Evolutionary conservation across 2,888 invertebrate genomes (phyloP), one percentile per base, ranked within the genome.

Genomic region (Stomorhina lunata): DNA sequence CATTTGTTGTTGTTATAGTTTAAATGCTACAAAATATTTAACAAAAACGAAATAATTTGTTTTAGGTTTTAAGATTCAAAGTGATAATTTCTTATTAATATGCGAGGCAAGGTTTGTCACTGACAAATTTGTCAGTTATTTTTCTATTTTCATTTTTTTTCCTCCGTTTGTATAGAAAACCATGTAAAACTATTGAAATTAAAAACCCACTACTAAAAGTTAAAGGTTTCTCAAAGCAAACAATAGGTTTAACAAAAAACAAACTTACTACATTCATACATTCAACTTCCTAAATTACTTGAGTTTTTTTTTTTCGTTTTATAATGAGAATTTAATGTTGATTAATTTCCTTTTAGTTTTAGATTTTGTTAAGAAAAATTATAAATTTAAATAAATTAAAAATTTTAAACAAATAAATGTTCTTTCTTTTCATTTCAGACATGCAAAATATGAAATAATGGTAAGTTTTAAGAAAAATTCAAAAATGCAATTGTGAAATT

Each of bases 321-420:
- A 27, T 76, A 81, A 76, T 76, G 80, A 61, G 73, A 68, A 73
- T 75, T 80, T 80, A 80, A 80, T 80, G 73, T 61, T 45, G 34
- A 4, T 37, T 68, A 59, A 43, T 63, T 78, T 63, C 32, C 59
- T 55, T 69, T 59, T 20, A 20, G 40, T 15, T 53, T 68, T 53
- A 32, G n/a, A n/a, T n/a, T n/a, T n/a, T n/a, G n/a, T n/a, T n/a
- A n/a, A n/a, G n/a, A n/a, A n/a, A 63, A n/a, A 65, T 25, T 63
- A 27, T 27, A 63, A 43, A 45, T 57, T 57, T 29, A 34, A 45
- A 10, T 32, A 59, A 27, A 37, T 12, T 25, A 61, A n/a, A 5
- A 10, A n/a, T 57, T 66, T 57, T 34, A 57, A 71, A 29, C 40
- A 53, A 68, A 53, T 40, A 68, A 50, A 5, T 48, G 29, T 29